These are phyloP conservation scores for Pachypsylla venusta DNA, from an alignment of 1,140 invertebrate species.

Conservation along the genomic window DNA sequence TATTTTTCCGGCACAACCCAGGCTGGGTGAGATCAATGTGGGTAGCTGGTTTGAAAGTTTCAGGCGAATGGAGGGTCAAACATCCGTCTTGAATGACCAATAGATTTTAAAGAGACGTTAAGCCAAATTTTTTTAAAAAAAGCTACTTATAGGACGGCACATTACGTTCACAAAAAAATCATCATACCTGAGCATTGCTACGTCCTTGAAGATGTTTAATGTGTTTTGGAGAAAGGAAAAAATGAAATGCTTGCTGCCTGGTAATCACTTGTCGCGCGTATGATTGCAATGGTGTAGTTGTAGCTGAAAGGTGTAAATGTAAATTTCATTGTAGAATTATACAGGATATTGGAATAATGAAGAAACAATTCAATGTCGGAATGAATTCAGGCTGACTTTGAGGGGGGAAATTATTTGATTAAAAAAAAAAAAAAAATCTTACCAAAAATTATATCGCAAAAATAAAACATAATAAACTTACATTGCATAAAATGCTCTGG, in stretches of 20 bases:
- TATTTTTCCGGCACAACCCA: too few relatives aligned
- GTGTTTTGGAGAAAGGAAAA: constrained; percentile 1
- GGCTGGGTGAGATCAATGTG: constrained; percentile 5
- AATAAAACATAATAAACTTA: too few relatives aligned
- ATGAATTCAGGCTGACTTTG: too few relatives aligned
- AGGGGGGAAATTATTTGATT: too few relatives aligned
- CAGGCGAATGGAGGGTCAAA: neutral
- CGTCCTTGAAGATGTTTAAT: neutral
- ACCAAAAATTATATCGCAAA: too few relatives aligned
- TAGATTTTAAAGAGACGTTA: neutral
- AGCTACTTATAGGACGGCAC: neutral
- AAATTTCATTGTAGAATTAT: too few relatives aligned
- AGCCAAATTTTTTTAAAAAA: neutral
- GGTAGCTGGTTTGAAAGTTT: neutral
- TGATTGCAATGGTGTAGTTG: neutral
- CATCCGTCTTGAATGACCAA: neutral
- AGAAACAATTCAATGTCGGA: too few relatives aligned
- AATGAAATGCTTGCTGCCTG: neutral
- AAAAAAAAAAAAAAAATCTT: too few relatives aligned
- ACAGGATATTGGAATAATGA: too few relatives aligned
- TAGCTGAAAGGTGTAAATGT: too few relatives aligned
- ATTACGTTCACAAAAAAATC: neutral
- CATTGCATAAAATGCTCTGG: too few relatives aligned
- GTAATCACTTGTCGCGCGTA: neutral
- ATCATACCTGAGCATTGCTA: neutral